These are phyloP conservation scores for Henicopernis longicauda DNA, from an alignment of 2,113 vertebrate genomes.

Conservation along the genomic window DNA sequence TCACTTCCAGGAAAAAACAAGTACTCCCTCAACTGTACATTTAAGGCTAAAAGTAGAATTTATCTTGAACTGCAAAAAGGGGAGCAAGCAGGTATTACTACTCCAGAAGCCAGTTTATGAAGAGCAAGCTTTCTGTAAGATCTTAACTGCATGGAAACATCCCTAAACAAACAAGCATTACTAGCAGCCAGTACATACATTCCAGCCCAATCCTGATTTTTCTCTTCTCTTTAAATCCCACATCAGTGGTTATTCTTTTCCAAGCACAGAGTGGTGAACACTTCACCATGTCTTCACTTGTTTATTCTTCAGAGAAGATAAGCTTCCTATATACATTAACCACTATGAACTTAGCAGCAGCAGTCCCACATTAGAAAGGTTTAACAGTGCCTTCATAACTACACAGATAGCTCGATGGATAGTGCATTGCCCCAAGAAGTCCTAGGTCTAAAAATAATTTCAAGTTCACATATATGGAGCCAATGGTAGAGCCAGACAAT, in stretches of 20 bases:
- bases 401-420: background rate
- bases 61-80: background rate
- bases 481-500: background rate
- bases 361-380: background rate
- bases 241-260: background rate
- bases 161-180: background rate
- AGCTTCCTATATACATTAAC: background rate
- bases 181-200: background rate
- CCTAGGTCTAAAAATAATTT: background rate
- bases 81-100: background rate
- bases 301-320: background rate
- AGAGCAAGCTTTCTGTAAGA: background rate
- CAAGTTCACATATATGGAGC: background rate
- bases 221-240: background rate
- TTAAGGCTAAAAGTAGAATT: background rate
- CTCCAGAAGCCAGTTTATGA: background rate
- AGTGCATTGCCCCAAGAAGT: background rate
- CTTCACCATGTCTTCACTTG: background rate
- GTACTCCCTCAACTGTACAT: background rate
- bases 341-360: background rate
- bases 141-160: background rate
- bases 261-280: background rate
- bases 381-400: background rate
- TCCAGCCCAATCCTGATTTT: background rate
- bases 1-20: background rate